phyloP scores from a whole-genome alignment of 1,140 invertebrate genomes.

The Heliconius congener region DNA sequence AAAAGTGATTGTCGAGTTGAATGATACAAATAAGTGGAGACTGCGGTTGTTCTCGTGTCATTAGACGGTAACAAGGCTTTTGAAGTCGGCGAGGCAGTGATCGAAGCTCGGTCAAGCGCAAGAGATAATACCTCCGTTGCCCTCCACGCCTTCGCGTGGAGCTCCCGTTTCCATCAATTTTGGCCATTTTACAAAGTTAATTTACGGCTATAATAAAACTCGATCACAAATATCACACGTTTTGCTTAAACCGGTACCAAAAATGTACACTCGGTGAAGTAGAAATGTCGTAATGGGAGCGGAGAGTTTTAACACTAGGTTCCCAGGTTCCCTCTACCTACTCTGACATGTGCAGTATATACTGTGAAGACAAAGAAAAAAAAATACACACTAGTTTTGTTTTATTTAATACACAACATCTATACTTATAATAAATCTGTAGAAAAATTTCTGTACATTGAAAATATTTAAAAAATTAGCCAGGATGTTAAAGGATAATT shows the following conservation, averaged over 20 bases:
- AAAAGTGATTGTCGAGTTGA: constrained; percentile 35
- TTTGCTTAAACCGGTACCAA: not conserved
- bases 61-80: constrained; percentile 74
- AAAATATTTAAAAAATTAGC: too few species aligned
- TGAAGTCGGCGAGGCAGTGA: constrained; percentile 60
- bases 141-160: constrained; percentile 27
- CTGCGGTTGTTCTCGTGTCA: constrained; percentile 65
- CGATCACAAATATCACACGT: not conserved
- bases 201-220: not conserved
- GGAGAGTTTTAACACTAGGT: too few species aligned
- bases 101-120: constrained; percentile 72
- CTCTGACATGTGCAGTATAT: too few species aligned
- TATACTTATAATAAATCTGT: not conserved
- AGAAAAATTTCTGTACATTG: too few species aligned
- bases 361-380: too few species aligned
- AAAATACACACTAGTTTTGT: too few species aligned
- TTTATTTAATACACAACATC: too few species aligned
- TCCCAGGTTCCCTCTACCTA: too few species aligned
- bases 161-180: constrained; percentile 19
- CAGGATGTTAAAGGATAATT: too few species aligned
- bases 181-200: constrained; percentile 13
- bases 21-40: constrained; percentile 59
- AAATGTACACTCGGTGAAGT: too few species aligned
- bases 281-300: too few species aligned
- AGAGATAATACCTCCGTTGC: constrained; percentile 64